Base-by-base conservation (phyloP, 2,797 vertebrate species). In the Sparidentex hasta region DNA sequence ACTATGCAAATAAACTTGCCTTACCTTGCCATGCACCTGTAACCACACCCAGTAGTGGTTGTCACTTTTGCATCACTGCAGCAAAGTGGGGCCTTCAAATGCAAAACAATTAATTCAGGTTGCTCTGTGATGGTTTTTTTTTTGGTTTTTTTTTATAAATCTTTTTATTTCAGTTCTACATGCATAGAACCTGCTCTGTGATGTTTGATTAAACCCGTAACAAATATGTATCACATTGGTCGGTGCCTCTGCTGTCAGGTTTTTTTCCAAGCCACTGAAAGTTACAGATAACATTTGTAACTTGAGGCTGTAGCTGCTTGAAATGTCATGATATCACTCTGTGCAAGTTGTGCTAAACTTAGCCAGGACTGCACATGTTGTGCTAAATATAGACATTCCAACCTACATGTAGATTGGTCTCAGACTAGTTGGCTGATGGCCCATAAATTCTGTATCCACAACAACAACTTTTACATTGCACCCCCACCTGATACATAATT, bases 361-460 rank as follows among this genome's bases (percentile, higher is more conserved):
- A 74, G 72, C 57, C 20, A 7, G 21, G 43, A 71, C 61, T 46
- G 38, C 43, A 74, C 71, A 59, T 59, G 55, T 50, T 72, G 38
- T 52, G 65, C 75, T 86, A 84, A 86, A 87, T 76, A 82, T 86
- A 87, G 66, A 87, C 59, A 57, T 78, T 51, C 52, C 58, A 81
- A 11, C 7, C 56, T 67, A 52, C 27, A 67, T 80, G 54, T 79
- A 11, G 56, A 80, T 23, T 54, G 27, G 33, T 74, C 52, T 58
- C 13, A 50, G 64, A n/a, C 11, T n/a, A 58, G 20, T 20, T 57
- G 29, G n/a, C 21, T 70, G 23, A 17, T 78, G 44, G 5, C 46
- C 56, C 48, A 23, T 1, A 57, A 52, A 47, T 59, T 65, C n/a
- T 65, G 5, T 51, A 71, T 1, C 2, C 50, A 43, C 29, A 50